A percentile compares a stretch with the other conserved stretches of the same genome.
These are phyloP conservation scores for Flexamia atlantica DNA, from an alignment of 2,888 invertebrate genomes.

Conservation along the genomic window DNA sequence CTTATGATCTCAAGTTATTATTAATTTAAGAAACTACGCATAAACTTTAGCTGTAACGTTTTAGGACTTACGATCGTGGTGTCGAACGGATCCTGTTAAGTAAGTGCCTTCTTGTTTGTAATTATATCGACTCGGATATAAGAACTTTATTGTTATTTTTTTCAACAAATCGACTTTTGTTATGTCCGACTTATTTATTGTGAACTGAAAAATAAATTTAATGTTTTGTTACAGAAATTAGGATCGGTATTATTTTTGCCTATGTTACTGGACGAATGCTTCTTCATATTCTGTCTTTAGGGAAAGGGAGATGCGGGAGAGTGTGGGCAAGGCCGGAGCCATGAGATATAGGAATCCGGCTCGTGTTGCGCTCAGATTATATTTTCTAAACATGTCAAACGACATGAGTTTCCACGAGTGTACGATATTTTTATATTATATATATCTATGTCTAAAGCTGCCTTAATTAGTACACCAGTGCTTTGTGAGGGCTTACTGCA, in stretches of 20 bases:
- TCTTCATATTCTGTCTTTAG: slow-evolving; percentile 44
- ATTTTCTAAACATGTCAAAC: slow-evolving; percentile 16
- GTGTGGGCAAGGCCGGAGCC: neutral
- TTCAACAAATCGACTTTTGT: slow-evolving; percentile 8
- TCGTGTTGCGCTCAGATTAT: slow-evolving; percentile 8
- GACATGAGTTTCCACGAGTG: slow-evolving; percentile 17
- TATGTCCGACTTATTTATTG: slow-evolving; percentile 34
- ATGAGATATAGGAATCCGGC: neutral
- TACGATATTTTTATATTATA: slow-evolving; percentile 30
- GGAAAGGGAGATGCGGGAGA: neutral
- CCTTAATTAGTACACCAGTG: slow-evolving; percentile 35
- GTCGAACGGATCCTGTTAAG: slow-evolving; percentile 15
- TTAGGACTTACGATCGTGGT: slow-evolving; percentile 43
- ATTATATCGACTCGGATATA: slow-evolving; percentile 5
- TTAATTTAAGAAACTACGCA: slow-evolving; percentile 27
- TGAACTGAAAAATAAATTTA: slow-evolving; percentile 46
- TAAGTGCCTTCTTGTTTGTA: slow-evolving; percentile 56
- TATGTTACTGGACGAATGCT: slow-evolving; percentile 1
- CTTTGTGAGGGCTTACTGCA: neutral
- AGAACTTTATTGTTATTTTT: slow-evolving; percentile 53
- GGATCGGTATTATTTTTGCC: slow-evolving; percentile 38
- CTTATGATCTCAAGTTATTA: slow-evolving; percentile 56
- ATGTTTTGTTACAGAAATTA: slow-evolving; percentile 47
- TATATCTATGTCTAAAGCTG: slow-evolving; percentile 30
- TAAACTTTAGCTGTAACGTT: slow-evolving; percentile 30